Base-by-base conservation (phyloP, 2,888 invertebrate species). In the Cyclophora punctaria region DNA sequence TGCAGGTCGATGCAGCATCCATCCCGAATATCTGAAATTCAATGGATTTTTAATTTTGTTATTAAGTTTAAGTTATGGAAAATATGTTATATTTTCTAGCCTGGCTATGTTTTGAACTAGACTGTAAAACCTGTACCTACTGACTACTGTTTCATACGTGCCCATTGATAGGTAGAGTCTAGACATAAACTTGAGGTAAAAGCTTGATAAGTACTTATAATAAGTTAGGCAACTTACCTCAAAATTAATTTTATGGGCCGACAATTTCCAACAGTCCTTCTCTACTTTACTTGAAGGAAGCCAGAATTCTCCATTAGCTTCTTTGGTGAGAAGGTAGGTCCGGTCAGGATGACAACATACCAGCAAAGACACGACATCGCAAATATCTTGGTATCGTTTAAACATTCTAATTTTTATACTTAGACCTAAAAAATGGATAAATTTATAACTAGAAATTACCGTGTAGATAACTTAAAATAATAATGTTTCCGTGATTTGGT, bases 311-410 rank as follows among this genome's bases (percentile, higher is more conserved):
- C 83, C 80, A 46, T 66, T 76, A 1, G 67, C 52, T 45, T 83
- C 83, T 53, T 77, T 83, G 2, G 68, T 73, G 20, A 83, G 58
- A 2, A 85, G 69, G 51, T 68, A 81, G 0, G 75, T 58, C 44
- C 67, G 69, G 5, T 85, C 84, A 0, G 62, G 57, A 1, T 81
- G 75, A 51, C 83, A 84, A 56, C 77, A 78, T 7, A 78, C 71
- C 45, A 85, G 44, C n/a, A 85, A 58, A 0, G 84, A 83, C 0
- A 85, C 80, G 5, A 83, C 82, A 55, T 85, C 83, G 44, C 70
- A 63, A 4, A 85, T 46, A 51, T 83, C 82, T 54, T 66, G 73
- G 53, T 80, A 83, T 46, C 73, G 65, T 52, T 80, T 83, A 53
- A 83, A 84, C 84, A 84, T 83, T 20, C 20, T 20, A 20, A 20